Conservation (phyloP, 1,140 invertebrate genomes). For the Drosophila pruinosa region DNA sequence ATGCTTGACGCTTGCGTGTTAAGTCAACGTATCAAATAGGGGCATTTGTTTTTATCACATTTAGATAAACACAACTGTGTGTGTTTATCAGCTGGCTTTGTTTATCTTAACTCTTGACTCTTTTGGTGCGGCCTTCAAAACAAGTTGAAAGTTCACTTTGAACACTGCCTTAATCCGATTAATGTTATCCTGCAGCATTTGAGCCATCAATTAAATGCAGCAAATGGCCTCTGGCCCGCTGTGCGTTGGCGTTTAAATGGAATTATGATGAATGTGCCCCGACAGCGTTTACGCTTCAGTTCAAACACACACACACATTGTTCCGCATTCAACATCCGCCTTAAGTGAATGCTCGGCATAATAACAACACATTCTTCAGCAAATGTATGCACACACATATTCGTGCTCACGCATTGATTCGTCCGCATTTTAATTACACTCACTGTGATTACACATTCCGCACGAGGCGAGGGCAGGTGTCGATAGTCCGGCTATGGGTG, state of each 20-base stretch:
- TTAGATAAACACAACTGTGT: background rate
- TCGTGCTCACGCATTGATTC: conserved; percentile 41
- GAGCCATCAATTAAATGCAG: conserved; percentile 18
- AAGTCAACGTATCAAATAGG: conserved; percentile 10
- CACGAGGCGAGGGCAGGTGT: conserved; percentile 43
- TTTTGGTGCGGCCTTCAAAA: background rate
- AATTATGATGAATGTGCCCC: conserved; percentile 27
- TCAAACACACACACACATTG: background rate
- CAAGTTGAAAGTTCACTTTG: conserved; percentile 3
- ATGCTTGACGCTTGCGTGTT: conserved; percentile 3
- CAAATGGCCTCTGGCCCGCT: background rate
- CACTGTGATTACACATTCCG: conserved; percentile 50
- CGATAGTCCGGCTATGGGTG: conserved; percentile 37
- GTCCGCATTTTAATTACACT: conserved; percentile 61
- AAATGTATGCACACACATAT: conserved; percentile 5
- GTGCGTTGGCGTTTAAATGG: conserved; percentile 7
- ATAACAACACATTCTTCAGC: conserved; percentile 13
- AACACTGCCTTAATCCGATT: conserved; percentile 17
- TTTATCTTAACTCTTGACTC: conserved; percentile 14
- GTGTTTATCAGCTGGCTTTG: conserved; percentile 18
- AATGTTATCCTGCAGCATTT: background rate
- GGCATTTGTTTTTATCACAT: conserved; percentile 16
- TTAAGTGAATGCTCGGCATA: conserved; percentile 31
- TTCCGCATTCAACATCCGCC: conserved; percentile 23
- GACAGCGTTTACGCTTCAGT: background rate